Evolutionary conservation across 1,140 invertebrate genomes (phyloP), one percentile per base, ranked within the genome.

Genomic region (Chelonus insularis): DNA sequence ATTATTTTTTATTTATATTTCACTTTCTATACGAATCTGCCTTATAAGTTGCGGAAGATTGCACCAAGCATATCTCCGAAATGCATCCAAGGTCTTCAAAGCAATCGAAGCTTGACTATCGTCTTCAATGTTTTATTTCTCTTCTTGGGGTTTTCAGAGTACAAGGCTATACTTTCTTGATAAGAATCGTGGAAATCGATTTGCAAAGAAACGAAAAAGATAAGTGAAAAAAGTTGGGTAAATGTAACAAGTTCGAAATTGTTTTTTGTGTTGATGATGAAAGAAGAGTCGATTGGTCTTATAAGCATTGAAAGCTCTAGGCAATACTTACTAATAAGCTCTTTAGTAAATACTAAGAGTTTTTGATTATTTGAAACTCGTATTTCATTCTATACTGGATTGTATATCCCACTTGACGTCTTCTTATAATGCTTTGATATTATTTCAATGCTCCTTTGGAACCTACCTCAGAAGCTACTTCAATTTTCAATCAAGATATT

Each of bases 121-220:
- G 21, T 48, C n/a, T 12, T 48, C 23, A 48, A 11, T 21, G 7
- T n/a, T 14, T 25, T 52, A 47, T 59, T 62, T 60, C 45, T 68
- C 57, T 67, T 57, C 56, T 50, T 18, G 37, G 41, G 57, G 18
- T 50, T 64, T 60, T 57, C 50, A 58, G 60, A 29, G 18, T 9
- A 18, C 43, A 21, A 16, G 56, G 55, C 64, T 61, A 56, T 66
- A 66, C 68, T 64, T 67, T n/a, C n/a, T 61, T 64, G 55, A 47
- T 32, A 56, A 16, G 60, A 61, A 16, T 29, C 58, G 48, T 55
- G 36, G 23, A 55, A 55, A 55, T 55, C 52, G 34, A 39, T 55
- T 55, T 29, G 25, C 21, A 8, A 23, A 18, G 52, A 37, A 11
- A 29, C 16, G 8, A 2, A 21, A 37, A 20, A 55, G 14, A 37